phyloP scores from a whole-genome alignment of 2,797 vertebrate genomes.

The Rhabdomys pumilio region DNA sequence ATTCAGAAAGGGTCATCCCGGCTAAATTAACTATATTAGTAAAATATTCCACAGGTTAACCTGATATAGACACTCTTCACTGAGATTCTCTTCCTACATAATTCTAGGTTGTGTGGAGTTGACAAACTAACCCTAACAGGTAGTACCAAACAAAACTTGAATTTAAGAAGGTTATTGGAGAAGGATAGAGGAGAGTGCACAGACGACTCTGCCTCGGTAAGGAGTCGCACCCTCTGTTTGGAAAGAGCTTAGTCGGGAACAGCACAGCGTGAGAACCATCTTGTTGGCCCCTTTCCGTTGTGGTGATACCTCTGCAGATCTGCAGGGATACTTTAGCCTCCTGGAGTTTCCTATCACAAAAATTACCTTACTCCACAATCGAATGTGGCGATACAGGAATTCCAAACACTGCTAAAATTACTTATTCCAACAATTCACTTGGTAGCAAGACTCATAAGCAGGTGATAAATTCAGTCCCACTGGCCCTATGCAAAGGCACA shows the following conservation, averaged over 20 bases:
- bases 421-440: constrained; percentile 23
- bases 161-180: not conserved
- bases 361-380: not conserved
- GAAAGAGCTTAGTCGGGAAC: not conserved
- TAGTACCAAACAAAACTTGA: constrained; percentile 1
- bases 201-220: not conserved
- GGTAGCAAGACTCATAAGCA: not conserved
- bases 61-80: not conserved
- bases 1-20: not conserved
- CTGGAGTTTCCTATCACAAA: constrained; percentile 10
- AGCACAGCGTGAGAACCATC: not conserved
- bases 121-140: not conserved
- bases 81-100: not conserved
- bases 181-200: not conserved
- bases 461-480: not conserved
- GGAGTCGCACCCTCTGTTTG: not conserved
- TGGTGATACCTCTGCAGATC: not conserved
- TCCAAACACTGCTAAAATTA: constrained; percentile 19
- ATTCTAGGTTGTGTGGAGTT: not conserved
- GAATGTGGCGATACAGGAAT: not conserved
- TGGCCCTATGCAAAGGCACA: not conserved
- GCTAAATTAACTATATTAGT: not conserved
- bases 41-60: not conserved
- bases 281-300: not conserved
- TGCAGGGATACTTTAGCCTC: not conserved